A percentile compares a stretch with the other conserved stretches of the same genome.
phyloP scores from a whole-genome alignment of 2,888 invertebrate species.

The Leptopterna dolabrata region DNA sequence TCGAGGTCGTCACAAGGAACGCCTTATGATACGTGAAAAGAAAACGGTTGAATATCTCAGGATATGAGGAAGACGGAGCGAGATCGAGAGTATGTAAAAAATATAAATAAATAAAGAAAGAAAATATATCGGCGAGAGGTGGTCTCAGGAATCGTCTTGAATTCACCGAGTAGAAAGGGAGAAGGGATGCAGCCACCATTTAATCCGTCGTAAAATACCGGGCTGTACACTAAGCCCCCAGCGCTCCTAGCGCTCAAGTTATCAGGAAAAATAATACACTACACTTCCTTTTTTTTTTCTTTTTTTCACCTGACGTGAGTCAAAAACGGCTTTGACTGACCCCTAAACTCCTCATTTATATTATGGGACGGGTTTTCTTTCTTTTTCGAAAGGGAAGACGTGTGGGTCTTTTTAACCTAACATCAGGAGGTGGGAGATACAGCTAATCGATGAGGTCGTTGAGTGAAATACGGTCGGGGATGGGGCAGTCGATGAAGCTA shows the following conservation, averaged over 20 bases:
- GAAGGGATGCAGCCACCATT: conserved; percentile 16
- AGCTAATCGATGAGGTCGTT: neutral
- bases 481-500: neutral
- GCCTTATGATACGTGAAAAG: conserved; percentile 6
- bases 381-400: neutral
- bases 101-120: conserved; percentile 26
- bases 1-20: neutral
- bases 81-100: conserved; percentile 35
- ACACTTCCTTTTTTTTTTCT: neutral
- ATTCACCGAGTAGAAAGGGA: neutral
- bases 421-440: neutral
- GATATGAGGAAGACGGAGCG: conserved; percentile 60
- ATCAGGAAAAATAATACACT: conserved; percentile 47
- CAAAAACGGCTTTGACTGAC: conserved; percentile 26
- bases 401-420: neutral
- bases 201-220: conserved; percentile 52
- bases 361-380: neutral
- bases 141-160: neutral
- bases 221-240: conserved; percentile 1
- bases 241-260: conserved; percentile 25
- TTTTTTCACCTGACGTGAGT: neutral
- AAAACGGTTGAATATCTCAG: neutral
- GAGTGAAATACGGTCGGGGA: conserved; percentile 5
- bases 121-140: conserved; percentile 5
- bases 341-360: conserved; percentile 49